These are phyloP conservation scores for Aphaenogaster ashmeadi DNA, from an alignment of 1,140 invertebrate species.

Conservation along the genomic window DNA sequence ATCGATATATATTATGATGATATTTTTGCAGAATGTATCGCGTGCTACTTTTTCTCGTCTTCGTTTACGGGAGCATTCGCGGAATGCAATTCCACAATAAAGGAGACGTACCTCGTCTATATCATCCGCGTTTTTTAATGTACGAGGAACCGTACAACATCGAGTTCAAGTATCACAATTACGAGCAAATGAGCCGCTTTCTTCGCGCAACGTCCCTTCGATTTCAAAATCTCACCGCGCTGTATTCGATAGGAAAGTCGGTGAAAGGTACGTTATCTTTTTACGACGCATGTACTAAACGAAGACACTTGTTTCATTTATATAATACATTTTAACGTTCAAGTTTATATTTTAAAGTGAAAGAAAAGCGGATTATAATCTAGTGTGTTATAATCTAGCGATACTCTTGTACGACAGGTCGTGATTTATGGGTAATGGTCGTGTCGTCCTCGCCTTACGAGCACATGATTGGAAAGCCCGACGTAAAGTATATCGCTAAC, in stretches of 20 bases:
- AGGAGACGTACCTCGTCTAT: conserved; percentile 79
- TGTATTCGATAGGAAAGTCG: conserved; percentile 97
- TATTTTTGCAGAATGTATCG: conserved; percentile 68
- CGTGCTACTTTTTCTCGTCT: conserved; percentile 56
- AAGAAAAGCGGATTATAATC: background rate
- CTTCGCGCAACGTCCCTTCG: conserved; percentile 92
- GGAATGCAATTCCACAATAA: conserved; percentile 71
- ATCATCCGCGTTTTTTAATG: conserved; percentile 81
- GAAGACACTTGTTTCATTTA: background rate
- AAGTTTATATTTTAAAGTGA: background rate
- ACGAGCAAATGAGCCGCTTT: conserved; percentile 94
- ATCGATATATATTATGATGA: background rate
- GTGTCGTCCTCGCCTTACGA: conserved; percentile 95
- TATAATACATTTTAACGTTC: background rate
- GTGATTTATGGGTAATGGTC: conserved; percentile 98
- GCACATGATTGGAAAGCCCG: conserved; percentile 96
- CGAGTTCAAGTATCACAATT: conserved; percentile 96
- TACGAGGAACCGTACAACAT: conserved; percentile 86
- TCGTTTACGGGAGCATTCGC: conserved; percentile 41
- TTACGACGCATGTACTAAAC: background rate
- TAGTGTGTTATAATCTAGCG: background rate
- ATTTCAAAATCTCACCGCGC: conserved; percentile 94
- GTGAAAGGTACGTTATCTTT: conserved; percentile 91
- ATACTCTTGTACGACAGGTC: conserved; percentile 87
- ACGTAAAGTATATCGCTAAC: conserved; percentile 97